phyloP scores from a whole-genome alignment of 1,140 invertebrate genomes.

The Polyergus mexicanus region DNA sequence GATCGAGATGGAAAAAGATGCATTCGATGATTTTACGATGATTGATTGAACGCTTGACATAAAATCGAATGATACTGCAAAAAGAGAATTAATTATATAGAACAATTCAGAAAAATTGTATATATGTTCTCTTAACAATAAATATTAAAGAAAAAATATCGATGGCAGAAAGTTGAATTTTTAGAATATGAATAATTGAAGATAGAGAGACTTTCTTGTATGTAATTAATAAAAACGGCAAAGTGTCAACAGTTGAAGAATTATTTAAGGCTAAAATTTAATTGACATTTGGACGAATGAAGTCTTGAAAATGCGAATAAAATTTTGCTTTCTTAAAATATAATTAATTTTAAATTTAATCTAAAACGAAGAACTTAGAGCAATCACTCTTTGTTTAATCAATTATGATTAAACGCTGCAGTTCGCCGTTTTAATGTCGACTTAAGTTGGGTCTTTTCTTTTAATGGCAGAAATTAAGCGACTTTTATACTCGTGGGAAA shows the following conservation, averaged over 20 bases:
- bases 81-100: background rate
- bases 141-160: background rate
- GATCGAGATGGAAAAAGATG: background rate
- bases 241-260: no score
- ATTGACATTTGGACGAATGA: background rate
- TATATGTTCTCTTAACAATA: background rate
- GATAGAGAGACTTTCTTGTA: no score
- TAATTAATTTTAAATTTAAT: background rate
- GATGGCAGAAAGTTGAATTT: no score
- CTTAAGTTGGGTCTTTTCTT: background rate
- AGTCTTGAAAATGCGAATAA: background rate
- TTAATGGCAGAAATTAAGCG: background rate
- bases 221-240: no score
- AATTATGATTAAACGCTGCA: background rate
- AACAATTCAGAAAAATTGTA: background rate
- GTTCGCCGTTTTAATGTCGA: constrained; percentile 2
- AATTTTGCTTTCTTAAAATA: no score
- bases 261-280: background rate
- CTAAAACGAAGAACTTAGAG: background rate
- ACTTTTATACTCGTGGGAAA: constrained; percentile 42
- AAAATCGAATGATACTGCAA: constrained; percentile 3
- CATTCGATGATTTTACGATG: background rate
- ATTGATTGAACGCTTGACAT: constrained; percentile 17
- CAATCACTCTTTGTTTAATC: constrained; percentile 7
- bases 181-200: no score